Base-by-base conservation (phyloP, 2,888 invertebrate genomes). In the Scrobipalpa costella region DNA sequence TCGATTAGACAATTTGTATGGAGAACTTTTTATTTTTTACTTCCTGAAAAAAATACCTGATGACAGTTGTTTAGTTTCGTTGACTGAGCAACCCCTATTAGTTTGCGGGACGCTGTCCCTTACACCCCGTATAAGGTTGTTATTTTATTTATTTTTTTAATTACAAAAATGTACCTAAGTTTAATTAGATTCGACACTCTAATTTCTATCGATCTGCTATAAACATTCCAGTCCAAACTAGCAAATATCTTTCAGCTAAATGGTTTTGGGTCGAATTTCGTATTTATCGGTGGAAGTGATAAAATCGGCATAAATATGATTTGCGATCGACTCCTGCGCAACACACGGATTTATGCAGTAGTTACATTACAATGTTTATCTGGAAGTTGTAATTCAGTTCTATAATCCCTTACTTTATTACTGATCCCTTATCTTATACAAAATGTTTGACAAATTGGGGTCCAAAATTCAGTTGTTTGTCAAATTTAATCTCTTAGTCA, bases 221-320 rank as follows among this genome's bases (percentile, higher is more conserved):
- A 11, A 15, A 15, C n/a, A n/a, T 15, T n/a, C 9, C 7, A 47
- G 7, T 19, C 7, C 17, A 49, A 49, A 3, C 49, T 49, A 19
- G 49, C 49, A 49, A 49, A 49, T 49, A 21, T 11, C 76, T 75
- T 77, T 73, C 72, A 71, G 75, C 76, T 27, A 27, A 52, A 21
- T 55, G 55, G 15, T 34, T 55, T 62, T 38, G 50, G 58, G 79
- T 77, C 74, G 73, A 75, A 75, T 77, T 73, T 67, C 69, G 71
- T 79, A 73, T 83, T 81, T 80, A 82, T 75, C 68, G 69, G 62
- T 64, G 61, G 62, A 15, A 67, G 68, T 71, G 80, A 63, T 65
- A 65, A 63, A 63, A 63, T 65, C 50, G 63, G 50, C 63, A 82
- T 83, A 80, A 80, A 79, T 73, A 73, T 82, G 81, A 84, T 83